A percentile compares a stretch with the other conserved stretches of the same genome.
Conservation (phyloP, 92 coral and sea anemone genomes). For the Bergia puertoricense region DNA sequence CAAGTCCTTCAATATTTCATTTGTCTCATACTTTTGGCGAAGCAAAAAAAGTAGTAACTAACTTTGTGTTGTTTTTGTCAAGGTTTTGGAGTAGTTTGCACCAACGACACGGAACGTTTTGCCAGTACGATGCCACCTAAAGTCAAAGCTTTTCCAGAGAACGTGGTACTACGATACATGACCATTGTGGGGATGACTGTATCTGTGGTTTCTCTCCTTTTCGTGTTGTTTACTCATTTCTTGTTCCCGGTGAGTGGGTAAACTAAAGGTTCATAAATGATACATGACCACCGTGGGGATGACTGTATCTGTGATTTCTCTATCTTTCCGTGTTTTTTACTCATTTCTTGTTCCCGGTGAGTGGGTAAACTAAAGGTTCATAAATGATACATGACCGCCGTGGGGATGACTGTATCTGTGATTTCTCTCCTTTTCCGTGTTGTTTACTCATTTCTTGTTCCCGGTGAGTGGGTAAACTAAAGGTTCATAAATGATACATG, state of each 20-base stretch:
- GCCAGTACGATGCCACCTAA: background rate
- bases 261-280: background rate
- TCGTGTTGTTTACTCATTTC: slow-evolving; percentile 65
- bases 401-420: too few species aligned
- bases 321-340: background rate
- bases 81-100: slow-evolving; percentile 56
- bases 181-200: slow-evolving; percentile 68
- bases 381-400: too few species aligned
- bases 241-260: slow-evolving; percentile 21
- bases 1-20: background rate
- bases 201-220: slow-evolving; percentile 61
- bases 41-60: background rate
- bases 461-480: too few species aligned
- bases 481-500: too few species aligned
- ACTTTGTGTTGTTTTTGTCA: background rate
- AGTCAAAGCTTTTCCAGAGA: slow-evolving; percentile 1
- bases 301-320: slow-evolving; percentile 43
- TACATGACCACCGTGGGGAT: slow-evolving; percentile 71
- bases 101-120: slow-evolving; percentile 55
- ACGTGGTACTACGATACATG: slow-evolving; percentile 57
- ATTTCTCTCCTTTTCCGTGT: too few species aligned
- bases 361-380: too few species aligned
- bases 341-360: too few species aligned
- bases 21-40: too few species aligned
- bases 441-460: too few species aligned